Evolutionary conservation across 2,888 invertebrate genomes (phyloP).

Genomic region (Trichopoda pennipes): DNA sequence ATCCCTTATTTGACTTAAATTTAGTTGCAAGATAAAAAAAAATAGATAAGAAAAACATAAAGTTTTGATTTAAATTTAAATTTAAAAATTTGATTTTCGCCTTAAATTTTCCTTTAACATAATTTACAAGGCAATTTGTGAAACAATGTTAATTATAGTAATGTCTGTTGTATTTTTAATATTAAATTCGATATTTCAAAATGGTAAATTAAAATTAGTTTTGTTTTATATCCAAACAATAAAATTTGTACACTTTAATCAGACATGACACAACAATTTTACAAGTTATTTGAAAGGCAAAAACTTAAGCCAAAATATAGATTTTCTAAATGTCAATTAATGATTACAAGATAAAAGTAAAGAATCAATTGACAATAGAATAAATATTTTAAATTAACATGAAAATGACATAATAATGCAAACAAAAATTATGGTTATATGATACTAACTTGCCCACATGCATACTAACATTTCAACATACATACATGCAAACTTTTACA

Average conservation of each 20-base stretch:
- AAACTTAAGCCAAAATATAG: background rate
- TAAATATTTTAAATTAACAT: constrained; percentile 8
- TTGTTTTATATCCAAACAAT: constrained; percentile 18
- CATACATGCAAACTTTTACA: no score
- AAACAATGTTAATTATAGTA: constrained; percentile 21
- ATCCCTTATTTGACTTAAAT: constrained; percentile 23
- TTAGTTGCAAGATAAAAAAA: constrained; percentile 31
- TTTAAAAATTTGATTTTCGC: constrained; percentile 14
- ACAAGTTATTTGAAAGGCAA: background rate
- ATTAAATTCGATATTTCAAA: constrained; percentile 21
- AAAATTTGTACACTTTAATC: constrained; percentile 12
- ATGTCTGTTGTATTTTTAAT: background rate
- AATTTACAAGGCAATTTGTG: constrained; percentile 7
- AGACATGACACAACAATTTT: constrained; percentile 6
- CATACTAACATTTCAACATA: no score
- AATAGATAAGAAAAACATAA: background rate
- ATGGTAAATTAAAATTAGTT: constrained; percentile 13
- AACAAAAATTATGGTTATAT: background rate
- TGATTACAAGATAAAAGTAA: constrained; percentile 21
- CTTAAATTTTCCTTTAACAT: background rate
- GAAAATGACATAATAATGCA: background rate
- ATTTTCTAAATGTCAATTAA: constrained; percentile 31
- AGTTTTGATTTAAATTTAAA: constrained; percentile 27
- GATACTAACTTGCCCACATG: no score
- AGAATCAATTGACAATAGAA: constrained; percentile 10